Evolutionary conservation across 2,888 invertebrate species (phyloP).

Genomic region (Orgyia antiqua): DNA sequence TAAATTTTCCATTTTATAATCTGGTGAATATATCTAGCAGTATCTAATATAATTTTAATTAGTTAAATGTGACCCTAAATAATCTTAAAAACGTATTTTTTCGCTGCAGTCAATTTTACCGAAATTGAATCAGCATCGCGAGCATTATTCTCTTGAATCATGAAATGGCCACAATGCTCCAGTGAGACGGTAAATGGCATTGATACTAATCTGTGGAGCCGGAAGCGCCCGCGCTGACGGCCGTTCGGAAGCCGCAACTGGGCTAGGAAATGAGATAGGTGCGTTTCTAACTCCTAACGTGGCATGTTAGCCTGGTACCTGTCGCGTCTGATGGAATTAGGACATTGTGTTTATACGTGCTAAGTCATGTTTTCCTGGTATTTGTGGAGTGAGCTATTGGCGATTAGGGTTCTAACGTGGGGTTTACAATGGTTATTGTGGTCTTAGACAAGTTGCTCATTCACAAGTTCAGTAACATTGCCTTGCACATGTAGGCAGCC

Average conservation of each 20-base stretch:
- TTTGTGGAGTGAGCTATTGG: slow-evolving; percentile 6
- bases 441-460: slow-evolving; percentile 12
- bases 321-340: slow-evolving; percentile 27
- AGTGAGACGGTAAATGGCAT: slow-evolving; percentile 66
- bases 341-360: slow-evolving; percentile 22
- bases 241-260: slow-evolving; percentile 72
- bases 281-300: slow-evolving; percentile 49
- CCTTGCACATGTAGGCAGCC: too few relatives aligned
- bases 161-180: slow-evolving; percentile 59
- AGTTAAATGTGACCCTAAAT: too few relatives aligned
- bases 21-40: too few relatives aligned
- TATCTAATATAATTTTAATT: too few relatives aligned
- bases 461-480: too few relatives aligned
- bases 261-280: slow-evolving; percentile 78
- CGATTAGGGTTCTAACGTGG: slow-evolving; percentile 2
- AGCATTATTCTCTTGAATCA: slow-evolving; percentile 39
- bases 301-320: slow-evolving; percentile 35
- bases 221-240: slow-evolving; percentile 68
- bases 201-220: slow-evolving; percentile 76
- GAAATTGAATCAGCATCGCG: background rate
- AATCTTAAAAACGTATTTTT: too few relatives aligned
- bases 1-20: too few relatives aligned
- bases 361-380: slow-evolving; percentile 6
- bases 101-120: background rate
- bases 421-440: slow-evolving; percentile 16